phyloP scores from a whole-genome alignment of 2,888 invertebrate genomes.

The Melanostoma mellinum region DNA sequence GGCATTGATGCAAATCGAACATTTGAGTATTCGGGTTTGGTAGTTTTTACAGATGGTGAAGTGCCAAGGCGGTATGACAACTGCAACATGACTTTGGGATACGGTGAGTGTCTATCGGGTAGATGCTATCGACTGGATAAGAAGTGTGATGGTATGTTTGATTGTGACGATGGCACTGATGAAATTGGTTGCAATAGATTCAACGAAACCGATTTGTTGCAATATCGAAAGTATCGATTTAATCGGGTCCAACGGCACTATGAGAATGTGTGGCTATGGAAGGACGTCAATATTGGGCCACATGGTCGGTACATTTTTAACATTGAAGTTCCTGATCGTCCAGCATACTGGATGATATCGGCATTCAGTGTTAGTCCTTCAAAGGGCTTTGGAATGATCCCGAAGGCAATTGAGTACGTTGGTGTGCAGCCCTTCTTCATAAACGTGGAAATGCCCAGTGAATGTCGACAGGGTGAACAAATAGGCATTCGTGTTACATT shows the following conservation, averaged over 20 bases:
- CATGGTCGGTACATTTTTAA: constrained; percentile 95
- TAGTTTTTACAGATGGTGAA: constrained; percentile 95
- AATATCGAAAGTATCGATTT: constrained; percentile 91
- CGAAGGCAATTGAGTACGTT: constrained; percentile 91
- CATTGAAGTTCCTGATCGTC: constrained; percentile 90
- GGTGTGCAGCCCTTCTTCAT: constrained; percentile 97
- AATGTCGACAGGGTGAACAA: constrained; percentile 95
- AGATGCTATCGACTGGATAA: constrained; percentile 89
- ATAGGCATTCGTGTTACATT: constrained; percentile 95
- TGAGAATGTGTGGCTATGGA: constrained; percentile 98
- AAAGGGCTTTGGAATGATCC: constrained; percentile 93
- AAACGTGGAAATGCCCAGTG: constrained; percentile 94
- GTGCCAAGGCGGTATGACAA: constrained; percentile 86
- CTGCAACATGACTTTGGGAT: constrained; percentile 89
- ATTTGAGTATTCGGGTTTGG: constrained; percentile 93
- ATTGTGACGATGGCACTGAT: constrained; percentile 94
- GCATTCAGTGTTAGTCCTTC: constrained; percentile 95
- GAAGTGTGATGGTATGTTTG: constrained; percentile 89
- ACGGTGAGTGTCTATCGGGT: constrained; percentile 91
- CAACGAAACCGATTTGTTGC: constrained; percentile 86
- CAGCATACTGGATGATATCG: constrained; percentile 96
- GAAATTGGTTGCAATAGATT: constrained; percentile 88
- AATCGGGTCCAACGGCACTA: constrained; percentile 95
- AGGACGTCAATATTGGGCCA: constrained; percentile 95
- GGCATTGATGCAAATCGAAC: constrained; percentile 97